Conservation (phyloP, 2,797 vertebrate species). For the Manis javanica region DNA sequence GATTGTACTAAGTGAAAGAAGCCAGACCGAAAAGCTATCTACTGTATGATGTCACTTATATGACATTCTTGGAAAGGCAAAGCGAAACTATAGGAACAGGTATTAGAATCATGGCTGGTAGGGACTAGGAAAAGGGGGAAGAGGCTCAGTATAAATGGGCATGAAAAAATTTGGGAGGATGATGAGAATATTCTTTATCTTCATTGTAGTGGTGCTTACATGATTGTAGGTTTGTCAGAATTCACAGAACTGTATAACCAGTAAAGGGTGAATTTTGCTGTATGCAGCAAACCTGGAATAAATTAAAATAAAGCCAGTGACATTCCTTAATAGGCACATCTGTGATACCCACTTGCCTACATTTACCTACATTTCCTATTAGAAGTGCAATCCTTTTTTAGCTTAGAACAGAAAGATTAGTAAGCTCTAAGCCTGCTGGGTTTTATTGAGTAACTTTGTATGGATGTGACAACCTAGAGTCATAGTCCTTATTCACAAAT, state of each 20-base stretch:
- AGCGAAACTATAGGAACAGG: neutral
- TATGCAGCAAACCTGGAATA: neutral
- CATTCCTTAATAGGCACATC: conserved; percentile 28
- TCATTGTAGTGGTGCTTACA: neutral
- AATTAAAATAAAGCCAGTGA: neutral
- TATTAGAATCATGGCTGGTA: neutral
- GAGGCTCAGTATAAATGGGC: neutral
- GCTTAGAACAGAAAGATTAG: conserved; percentile 57
- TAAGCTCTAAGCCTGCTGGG: conserved; percentile 50
- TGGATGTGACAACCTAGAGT: conserved; percentile 61
- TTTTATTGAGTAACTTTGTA: conserved; percentile 74
- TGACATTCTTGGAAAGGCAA: neutral
- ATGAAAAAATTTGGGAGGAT: neutral
- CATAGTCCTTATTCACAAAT: conserved; percentile 64
- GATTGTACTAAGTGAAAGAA: neutral
- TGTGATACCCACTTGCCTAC: neutral
- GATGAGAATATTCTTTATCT: neutral
- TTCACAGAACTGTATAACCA: neutral
- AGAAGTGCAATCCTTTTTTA: conserved; percentile 24
- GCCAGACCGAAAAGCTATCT: neutral
- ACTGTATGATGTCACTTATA: neutral
- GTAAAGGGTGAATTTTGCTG: neutral
- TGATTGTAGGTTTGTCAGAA: neutral
- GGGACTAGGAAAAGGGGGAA: neutral
- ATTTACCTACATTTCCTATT: conserved; percentile 59